A percentile compares a stretch with the other conserved stretches of the same genome.
phyloP scores from a whole-genome alignment of 2,113 vertebrate species.

The Trematomus loennbergii region DNA sequence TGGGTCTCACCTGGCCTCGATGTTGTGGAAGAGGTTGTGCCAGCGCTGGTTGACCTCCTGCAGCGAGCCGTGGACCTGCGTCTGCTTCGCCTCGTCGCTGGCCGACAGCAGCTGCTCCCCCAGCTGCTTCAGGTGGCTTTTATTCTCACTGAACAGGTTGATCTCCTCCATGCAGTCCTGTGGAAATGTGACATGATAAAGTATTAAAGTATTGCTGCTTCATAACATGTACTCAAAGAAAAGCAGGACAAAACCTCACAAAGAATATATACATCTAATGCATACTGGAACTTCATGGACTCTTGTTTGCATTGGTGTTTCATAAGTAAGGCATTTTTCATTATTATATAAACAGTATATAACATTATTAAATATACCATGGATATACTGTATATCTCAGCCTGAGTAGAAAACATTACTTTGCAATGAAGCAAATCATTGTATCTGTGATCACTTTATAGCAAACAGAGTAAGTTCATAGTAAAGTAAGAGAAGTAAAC shows the following conservation, averaged over 20 bases:
- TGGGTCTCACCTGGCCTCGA: slow-evolving; percentile 90
- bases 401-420: not conserved
- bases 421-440: not conserved
- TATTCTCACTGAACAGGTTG: slow-evolving; percentile 93
- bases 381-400: not conserved
- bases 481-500: not conserved
- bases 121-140: slow-evolving; percentile 91
- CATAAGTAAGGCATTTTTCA: too few relatives aligned
- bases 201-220: not conserved
- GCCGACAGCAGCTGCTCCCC: slow-evolving; percentile 91
- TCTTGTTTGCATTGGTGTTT: not conserved
- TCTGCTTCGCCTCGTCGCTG: slow-evolving; percentile 86
- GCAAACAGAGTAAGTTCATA: not conserved
- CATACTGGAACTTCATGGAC: not conserved
- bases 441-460: not conserved
- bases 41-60: slow-evolving; percentile 91
- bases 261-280: not conserved
- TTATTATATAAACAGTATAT: too few relatives aligned
- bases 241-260: not conserved
- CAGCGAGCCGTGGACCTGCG: slow-evolving; percentile 89
- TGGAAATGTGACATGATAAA: not conserved
- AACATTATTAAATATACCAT: not conserved
- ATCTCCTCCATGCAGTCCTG: slow-evolving; percentile 99
- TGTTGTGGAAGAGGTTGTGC: slow-evolving; percentile 92
- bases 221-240: not conserved